These are phyloP conservation scores for Limonius californicus DNA, from an alignment of 1,140 invertebrate genomes.

Conservation along the genomic window DNA sequence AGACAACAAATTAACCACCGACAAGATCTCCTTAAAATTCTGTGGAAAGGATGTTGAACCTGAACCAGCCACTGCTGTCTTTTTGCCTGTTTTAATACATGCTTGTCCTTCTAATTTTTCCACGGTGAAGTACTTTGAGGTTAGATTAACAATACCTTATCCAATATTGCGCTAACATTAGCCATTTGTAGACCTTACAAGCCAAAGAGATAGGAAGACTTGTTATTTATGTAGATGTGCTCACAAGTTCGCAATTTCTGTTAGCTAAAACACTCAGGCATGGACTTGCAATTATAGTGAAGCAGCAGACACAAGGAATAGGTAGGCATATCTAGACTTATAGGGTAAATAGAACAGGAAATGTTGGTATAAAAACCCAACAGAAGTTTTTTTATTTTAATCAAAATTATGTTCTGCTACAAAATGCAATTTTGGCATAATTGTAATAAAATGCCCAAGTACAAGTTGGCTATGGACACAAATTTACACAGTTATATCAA, in stretches of 20 bases:
- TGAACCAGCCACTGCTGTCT: constrained; percentile 51
- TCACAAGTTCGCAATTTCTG: constrained; percentile 73
- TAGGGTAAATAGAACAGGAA: no score
- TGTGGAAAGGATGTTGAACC: constrained; percentile 53
- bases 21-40: constrained; percentile 61
- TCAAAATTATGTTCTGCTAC: no score
- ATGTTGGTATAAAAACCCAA: no score
- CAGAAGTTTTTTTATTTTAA: no score
- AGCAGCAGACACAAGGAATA: constrained; percentile 69
- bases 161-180: no score
- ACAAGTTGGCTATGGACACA: no score
- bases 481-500: no score
- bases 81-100: constrained; percentile 68
- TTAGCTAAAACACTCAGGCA: constrained; percentile 60
- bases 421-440: no score
- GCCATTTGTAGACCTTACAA: constrained; percentile 66
- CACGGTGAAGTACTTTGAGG: constrained; percentile 78
- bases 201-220: constrained; percentile 73
- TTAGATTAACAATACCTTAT: constrained; percentile 34
- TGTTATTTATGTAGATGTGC: constrained; percentile 77
- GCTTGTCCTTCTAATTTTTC: constrained; percentile 76
- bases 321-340: no score
- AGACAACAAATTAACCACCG: constrained; percentile 54
- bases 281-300: constrained; percentile 76
- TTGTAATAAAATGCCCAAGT: no score